Conservation (phyloP, 2,797 vertebrate genomes). For the Periparus ater region DNA sequence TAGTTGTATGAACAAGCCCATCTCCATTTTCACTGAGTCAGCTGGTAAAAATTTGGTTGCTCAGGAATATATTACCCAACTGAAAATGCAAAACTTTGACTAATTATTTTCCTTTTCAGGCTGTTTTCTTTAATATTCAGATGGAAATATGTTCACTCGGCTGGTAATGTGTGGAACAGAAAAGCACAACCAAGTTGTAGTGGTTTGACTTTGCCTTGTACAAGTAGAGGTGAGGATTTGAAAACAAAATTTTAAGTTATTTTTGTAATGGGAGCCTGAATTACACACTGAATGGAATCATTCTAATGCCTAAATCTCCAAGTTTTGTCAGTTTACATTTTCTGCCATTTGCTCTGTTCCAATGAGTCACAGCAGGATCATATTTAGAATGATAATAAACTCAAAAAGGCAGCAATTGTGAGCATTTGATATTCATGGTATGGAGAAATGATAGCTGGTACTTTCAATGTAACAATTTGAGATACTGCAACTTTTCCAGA, state of each 20-base stretch:
- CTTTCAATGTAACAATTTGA: neutral
- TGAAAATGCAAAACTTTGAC: neutral
- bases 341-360: neutral
- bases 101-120: neutral
- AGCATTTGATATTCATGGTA: neutral
- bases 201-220: neutral
- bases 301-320: neutral
- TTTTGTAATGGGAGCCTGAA: neutral
- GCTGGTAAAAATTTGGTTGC: neutral
- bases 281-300: neutral
- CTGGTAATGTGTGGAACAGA: neutral
- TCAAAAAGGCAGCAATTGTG: neutral
- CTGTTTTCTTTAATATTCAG: neutral
- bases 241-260: neutral
- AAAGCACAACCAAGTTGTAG: neutral
- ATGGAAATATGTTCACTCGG: neutral
- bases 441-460: neutral
- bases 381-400: neutral
- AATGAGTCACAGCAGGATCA: neutral
- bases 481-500: neutral
- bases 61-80: neutral
- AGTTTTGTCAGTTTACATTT: neutral
- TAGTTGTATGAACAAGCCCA: neutral
- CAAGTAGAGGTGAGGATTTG: neutral
- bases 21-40: neutral